A percentile compares a stretch with the other conserved stretches of the same genome.
Evolutionary conservation across 2,888 invertebrate species (phyloP).

Genomic region (Cotesia congregata): DNA sequence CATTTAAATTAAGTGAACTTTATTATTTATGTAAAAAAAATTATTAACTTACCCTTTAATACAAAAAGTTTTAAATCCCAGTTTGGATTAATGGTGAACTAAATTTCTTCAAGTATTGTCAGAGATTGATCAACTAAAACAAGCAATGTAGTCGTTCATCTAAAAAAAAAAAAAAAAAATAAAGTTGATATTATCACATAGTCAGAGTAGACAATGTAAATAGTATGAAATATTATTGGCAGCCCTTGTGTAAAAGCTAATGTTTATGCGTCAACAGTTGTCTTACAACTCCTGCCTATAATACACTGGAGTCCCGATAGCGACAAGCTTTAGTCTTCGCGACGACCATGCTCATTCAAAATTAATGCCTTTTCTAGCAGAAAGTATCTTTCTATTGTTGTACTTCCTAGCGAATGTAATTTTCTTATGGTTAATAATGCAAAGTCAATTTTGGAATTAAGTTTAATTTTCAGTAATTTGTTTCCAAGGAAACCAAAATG

Average conservation of each 20-base stretch:
- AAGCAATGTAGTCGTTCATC: not conserved
- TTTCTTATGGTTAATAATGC: not conserved
- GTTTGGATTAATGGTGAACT: no score
- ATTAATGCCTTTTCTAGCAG: not conserved
- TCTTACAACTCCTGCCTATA: not conserved
- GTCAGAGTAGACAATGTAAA: not conserved
- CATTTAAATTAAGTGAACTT: no score
- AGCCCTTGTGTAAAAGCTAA: not conserved
- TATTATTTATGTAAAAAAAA: no score
- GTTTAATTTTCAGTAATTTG: not conserved
- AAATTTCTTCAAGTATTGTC: no score
- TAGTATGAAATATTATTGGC: not conserved
- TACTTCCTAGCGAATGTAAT: not conserved
- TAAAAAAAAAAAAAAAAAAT: not conserved
- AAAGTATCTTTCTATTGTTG: not conserved
- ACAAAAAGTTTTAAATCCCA: no score
- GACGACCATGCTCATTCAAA: not conserved
- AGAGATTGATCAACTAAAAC: no score
- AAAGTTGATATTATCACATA: not conserved
- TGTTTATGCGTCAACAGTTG: not conserved
- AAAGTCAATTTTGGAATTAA: not conserved
- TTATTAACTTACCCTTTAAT: no score
- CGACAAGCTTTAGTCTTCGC: not conserved
- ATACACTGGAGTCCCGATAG: not conserved
- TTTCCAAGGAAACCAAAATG: not conserved